Conservation (phyloP, 37 sponge, comb jelly and placozoan genomes). For the Agelas oroides region DNA sequence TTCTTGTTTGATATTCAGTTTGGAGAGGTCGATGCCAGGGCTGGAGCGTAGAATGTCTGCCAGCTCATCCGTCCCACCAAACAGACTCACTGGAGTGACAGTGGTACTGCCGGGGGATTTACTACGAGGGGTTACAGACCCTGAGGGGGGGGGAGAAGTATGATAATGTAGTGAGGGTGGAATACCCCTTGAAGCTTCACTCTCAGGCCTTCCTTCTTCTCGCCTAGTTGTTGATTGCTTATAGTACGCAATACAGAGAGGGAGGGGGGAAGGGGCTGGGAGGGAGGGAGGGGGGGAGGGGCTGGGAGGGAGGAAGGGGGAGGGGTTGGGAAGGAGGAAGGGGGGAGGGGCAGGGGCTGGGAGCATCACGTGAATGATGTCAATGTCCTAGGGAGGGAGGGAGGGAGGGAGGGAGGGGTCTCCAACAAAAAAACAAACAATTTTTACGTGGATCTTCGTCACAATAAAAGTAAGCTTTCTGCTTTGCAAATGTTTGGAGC, state of each 20-base stretch:
- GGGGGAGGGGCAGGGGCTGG: neutral
- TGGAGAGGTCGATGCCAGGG: constrained; percentile 72
- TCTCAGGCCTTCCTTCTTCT: too few species aligned
- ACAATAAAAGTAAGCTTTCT: too few species aligned
- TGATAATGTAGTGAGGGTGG: neutral
- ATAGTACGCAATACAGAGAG: too few species aligned
- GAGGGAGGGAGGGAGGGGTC: too few species aligned
- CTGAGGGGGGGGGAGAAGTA: neutral
- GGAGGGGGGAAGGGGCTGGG: neutral
- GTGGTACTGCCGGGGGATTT: constrained; percentile 38
- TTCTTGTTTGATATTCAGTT: constrained; percentile 70
- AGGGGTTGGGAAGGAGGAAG: neutral
- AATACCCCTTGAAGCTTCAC: neutral
- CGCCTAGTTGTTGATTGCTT: too few species aligned
- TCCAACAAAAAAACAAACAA: too few species aligned
- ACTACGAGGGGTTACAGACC: constrained; percentile 44
- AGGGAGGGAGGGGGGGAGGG: neutral
- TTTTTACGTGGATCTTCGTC: too few species aligned
- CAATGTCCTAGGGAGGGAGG: too few species aligned
- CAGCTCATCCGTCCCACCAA: constrained; percentile 35
- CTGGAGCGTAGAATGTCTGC: constrained; percentile 61
- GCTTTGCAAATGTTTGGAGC: too few species aligned
- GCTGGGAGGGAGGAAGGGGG: too few species aligned
- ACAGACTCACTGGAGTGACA: constrained; percentile 32
- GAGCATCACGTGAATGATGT: too few species aligned